Base-by-base conservation (phyloP, 1,140 invertebrate genomes). In the Drosophila navojoa region DNA sequence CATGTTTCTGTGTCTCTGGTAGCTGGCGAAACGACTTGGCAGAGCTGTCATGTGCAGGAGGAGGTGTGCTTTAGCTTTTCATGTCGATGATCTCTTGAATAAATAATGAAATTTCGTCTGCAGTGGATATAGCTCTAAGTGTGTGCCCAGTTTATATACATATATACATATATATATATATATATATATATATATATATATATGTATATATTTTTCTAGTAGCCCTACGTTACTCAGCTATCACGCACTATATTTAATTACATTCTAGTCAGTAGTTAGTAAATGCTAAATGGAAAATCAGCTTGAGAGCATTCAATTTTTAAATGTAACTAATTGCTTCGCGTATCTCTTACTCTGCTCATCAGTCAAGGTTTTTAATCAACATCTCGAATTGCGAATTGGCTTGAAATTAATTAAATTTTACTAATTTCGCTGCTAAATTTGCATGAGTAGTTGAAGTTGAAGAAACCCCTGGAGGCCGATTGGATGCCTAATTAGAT, bases 61-160 rank as follows among this genome's bases (percentile, higher is more conserved):
- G 5, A 53, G 49, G 29, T 35, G 59, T 27, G 29, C 35, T 53
- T 22, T 15, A 42, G 38, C 50, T 61, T 35, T 53, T 47, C 77
- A 61, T 73, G 77, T 80, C 73, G 72, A 67, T 85, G 52, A 73
- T 64, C 49, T 76, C 59, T 62, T 85, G 69, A 86, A 85, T 85
- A 85, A 86, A 77, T 85, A 85, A 85, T 69, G 81, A 86, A 66
- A 85, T 85, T 66, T 61, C 77, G 77, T 85, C 81, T 86, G 81
- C 52, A 35, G 15, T 5, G 29, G 2, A 32, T 54, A n/a, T 38
- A 22, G 19, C 19, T 22, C 19, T 22, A 22, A 22, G 29, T 71
- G 19, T 44, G 27, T 47, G n/a, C 15, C 22, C 22, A n/a, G 19
- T 63, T 35, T 32, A 54, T 29, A 9, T 44, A 44, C 6, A 54